Evolutionary conservation across 92 coral and sea anemone genomes (phyloP), one percentile per base, ranked within the genome.

Genomic region (Phenganax subtilis): DNA sequence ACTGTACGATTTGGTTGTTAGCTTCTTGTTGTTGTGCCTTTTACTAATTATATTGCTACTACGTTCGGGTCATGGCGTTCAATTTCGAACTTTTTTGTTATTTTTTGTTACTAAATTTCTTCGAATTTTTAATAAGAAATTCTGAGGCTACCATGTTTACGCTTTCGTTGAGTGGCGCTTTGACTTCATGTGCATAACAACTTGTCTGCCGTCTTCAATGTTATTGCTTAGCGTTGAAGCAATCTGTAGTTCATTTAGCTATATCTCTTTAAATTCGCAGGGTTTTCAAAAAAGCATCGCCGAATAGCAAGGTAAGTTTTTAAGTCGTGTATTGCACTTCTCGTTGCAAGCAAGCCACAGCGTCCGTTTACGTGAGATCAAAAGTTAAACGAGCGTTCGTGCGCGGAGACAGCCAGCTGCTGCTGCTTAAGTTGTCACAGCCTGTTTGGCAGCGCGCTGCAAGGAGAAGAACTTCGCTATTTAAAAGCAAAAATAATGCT

Each of bases 231-330:
- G 80, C 61, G 80, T 75, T 51, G 16, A 75, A 53, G 77, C n/a
- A 54, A 57, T 62, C 57, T 57, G 81, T 56, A 65, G 47, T 57
- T 54, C 55, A 12, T 55, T 37, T 56, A 25, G 51, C 72, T 25
- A 66, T 66, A 51, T 30, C 31, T 30, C 72, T 66, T 37, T 66
- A 66, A 66, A 25, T 67, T 90, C 79, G 81, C 88, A 93, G 98
- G 82, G 98, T 93, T 54, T 93, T 93, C 86, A 93, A 93, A 79
- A 93, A 93, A 86, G 90, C 98, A 5, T 90, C 98, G 37, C 98
- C 98, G 16, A 93, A 93, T 72, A 93, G 93, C 70, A 93, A 93
- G 93, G 98, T 93, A 85, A 69, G 93, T 10, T 8, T 37, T 27
- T 75, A 52, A 73, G 25, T 0, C 31, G 8, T 66, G 27, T 10